Evolutionary conservation across 2,888 invertebrate species (phyloP).

Genomic region (Himalopsyche kuldschensis): DNA sequence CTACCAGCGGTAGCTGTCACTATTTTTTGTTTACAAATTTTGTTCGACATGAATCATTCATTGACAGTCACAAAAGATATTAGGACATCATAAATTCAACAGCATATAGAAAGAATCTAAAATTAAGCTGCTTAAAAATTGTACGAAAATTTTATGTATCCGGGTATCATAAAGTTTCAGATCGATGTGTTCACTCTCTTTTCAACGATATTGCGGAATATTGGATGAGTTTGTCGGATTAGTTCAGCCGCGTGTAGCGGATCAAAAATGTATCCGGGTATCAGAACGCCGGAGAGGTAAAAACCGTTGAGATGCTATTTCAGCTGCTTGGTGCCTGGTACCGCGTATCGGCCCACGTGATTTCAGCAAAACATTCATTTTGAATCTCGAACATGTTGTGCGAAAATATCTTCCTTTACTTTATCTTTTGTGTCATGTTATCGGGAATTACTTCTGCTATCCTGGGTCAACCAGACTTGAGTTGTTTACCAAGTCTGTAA

Average conservation of each 20-base stretch:
- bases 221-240: too few relatives aligned
- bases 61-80: too few relatives aligned
- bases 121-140: too few relatives aligned
- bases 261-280: neutral
- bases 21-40: too few relatives aligned
- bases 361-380: neutral
- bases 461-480: neutral
- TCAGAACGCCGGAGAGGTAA: neutral
- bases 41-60: too few relatives aligned
- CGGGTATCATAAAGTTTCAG: too few relatives aligned
- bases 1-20: too few relatives aligned
- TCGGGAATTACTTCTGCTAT: neutral
- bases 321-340: neutral
- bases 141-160: too few relatives aligned
- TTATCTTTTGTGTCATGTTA: neutral
- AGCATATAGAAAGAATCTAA: too few relatives aligned
- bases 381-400: neutral
- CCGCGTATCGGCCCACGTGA: neutral
- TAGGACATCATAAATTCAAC: too few relatives aligned
- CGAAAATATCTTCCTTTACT: neutral
- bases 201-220: too few relatives aligned
- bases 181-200: too few relatives aligned
- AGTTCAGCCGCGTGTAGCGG: neutral
- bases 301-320: neutral
- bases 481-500: neutral